Conservation (phyloP, 2,888 invertebrate species). For the Phyto melanocephala region DNA sequence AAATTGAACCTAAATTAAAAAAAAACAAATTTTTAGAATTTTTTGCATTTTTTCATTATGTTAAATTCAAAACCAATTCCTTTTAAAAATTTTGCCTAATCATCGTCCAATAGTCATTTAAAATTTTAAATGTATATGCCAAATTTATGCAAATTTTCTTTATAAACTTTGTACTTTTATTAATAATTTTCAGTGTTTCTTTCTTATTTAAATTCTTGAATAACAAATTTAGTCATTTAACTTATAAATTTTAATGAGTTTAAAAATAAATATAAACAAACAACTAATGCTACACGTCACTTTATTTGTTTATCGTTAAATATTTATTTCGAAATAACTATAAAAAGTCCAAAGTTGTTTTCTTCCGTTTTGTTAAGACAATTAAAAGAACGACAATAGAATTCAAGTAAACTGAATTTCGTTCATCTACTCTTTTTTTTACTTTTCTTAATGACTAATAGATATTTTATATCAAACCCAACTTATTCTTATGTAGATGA, state of each 20-base stretch:
- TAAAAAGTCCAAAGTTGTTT: background rate
- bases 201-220: background rate
- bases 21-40: background rate
- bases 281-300: background rate
- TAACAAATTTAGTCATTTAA: background rate
- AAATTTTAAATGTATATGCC: too few species aligned
- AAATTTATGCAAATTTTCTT: background rate
- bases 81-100: background rate
- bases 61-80: too few species aligned
- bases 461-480: too few species aligned
- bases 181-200: background rate
- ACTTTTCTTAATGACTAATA: too few species aligned
- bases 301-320: background rate
- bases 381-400: background rate
- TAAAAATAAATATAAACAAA: background rate
- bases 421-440: too few species aligned
- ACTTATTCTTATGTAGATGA: too few species aligned
- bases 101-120: too few species aligned
- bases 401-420: background rate
- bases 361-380: background rate
- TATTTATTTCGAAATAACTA: background rate
- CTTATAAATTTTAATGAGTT: background rate
- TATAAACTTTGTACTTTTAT: slow-evolving; percentile 3
- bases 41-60: background rate
- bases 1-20: background rate